phyloP scores from a whole-genome alignment of 2,888 invertebrate genomes.

The Xylota sylvarum region DNA sequence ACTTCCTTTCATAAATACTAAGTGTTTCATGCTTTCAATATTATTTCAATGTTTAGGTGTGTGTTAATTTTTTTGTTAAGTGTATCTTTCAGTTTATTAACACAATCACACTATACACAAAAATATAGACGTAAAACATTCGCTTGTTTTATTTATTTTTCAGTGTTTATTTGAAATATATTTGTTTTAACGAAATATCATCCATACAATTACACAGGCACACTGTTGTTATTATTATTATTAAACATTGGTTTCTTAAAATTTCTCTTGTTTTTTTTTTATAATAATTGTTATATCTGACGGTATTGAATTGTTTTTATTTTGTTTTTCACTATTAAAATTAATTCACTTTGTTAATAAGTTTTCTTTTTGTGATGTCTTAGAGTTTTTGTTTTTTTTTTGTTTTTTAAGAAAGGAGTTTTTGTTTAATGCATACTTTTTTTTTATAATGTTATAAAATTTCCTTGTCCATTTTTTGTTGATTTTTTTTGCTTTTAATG shows the following conservation, averaged over 20 bases:
- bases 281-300: slow-evolving; percentile 56
- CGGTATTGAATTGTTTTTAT: slow-evolving; percentile 73
- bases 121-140: slow-evolving; percentile 62
- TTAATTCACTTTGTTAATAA: slow-evolving; percentile 62
- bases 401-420: slow-evolving; percentile 48
- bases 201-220: slow-evolving; percentile 70
- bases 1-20: slow-evolving; percentile 69
- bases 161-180: slow-evolving; percentile 44
- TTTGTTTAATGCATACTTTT: slow-evolving; percentile 49
- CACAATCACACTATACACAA: slow-evolving; percentile 76
- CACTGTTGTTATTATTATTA: slow-evolving; percentile 62
- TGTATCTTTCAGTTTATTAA: slow-evolving; percentile 64
- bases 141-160: slow-evolving; percentile 52
- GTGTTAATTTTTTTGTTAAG: slow-evolving; percentile 60
- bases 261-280: slow-evolving; percentile 48
- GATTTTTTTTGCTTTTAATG: slow-evolving; percentile 44
- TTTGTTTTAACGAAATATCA: slow-evolving; percentile 63
- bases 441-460: slow-evolving; percentile 67
- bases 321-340: slow-evolving; percentile 49
- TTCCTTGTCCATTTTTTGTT: slow-evolving; percentile 65
- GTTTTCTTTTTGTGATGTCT: slow-evolving; percentile 56
- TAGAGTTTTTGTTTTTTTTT: slow-evolving; percentile 53
- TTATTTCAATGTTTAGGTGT: slow-evolving; percentile 70
- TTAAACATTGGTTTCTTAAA: slow-evolving; percentile 43
- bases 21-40: slow-evolving; percentile 70